These are phyloP conservation scores for Embidobia sp. DNA, from an alignment of 2,888 invertebrate genomes.

Conservation along the genomic window DNA sequence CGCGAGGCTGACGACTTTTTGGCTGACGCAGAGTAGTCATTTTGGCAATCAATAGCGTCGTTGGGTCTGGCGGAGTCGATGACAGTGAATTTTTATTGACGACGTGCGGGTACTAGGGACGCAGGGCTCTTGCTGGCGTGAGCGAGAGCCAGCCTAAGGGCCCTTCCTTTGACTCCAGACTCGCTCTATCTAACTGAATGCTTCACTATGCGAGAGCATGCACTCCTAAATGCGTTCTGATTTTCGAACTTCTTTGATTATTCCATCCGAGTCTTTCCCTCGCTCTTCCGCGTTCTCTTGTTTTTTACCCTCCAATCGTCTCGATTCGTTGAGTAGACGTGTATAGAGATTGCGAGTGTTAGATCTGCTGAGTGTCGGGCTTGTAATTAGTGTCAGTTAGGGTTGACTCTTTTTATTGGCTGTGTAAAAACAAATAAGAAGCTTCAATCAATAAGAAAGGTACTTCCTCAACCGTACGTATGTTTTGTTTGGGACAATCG, in stretches of 20 bases:
- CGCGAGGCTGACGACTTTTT: too few species aligned
- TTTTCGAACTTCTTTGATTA: constrained; percentile 74
- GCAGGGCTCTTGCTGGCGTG: constrained; percentile 35
- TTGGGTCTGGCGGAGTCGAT: not conserved
- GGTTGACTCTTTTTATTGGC: not conserved
- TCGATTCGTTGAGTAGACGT: constrained; percentile 16
- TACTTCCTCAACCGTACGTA: too few species aligned
- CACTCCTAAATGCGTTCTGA: constrained; percentile 77
- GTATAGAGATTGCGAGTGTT: constrained; percentile 25
- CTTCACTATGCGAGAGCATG: constrained; percentile 75
- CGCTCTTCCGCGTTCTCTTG: constrained; percentile 55
- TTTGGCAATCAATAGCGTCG: constrained; percentile 42
- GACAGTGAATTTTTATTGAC: constrained; percentile 42
- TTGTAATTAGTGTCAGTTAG: constrained; percentile 25
- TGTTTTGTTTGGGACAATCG: too few species aligned
- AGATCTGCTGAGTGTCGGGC: constrained; percentile 25
- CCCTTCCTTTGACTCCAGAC: constrained; percentile 79
- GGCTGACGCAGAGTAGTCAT: constrained; percentile 28
- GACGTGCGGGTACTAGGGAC: constrained; percentile 47
- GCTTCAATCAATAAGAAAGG: too few species aligned
- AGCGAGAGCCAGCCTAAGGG: too few species aligned
- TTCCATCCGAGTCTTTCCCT: constrained; percentile 63
- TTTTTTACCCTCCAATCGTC: constrained; percentile 29
- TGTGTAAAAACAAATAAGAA: too few species aligned
- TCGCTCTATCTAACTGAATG: constrained; percentile 75